A percentile compares a stretch with the other conserved stretches of the same genome.
phyloP scores from a whole-genome alignment of 2,113 vertebrate species.

The Acrocephalus kingi region DNA sequence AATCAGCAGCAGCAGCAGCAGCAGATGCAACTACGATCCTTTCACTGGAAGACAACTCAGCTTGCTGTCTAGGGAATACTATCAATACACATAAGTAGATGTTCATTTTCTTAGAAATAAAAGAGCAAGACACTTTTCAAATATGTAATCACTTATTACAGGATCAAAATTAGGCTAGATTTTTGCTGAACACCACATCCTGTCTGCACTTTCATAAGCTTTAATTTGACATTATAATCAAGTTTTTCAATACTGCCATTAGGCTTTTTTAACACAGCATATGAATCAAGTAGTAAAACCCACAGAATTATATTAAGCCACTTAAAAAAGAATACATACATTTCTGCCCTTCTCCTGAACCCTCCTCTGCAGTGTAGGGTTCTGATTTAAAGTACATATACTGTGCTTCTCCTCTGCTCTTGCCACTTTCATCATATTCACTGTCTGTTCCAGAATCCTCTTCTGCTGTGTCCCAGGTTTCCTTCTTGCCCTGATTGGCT shows the following conservation, averaged over 20 bases:
- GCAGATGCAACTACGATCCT: not conserved
- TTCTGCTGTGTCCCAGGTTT: conserved; percentile 97
- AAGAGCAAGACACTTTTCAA: not conserved
- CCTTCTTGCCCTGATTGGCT: conserved; percentile 95
- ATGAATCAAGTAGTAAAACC: not conserved
- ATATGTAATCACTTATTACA: not conserved
- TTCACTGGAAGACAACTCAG: not conserved
- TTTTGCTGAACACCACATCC: not conserved
- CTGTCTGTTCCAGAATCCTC: conserved; percentile 98
- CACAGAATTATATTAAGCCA: not conserved
- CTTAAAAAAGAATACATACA: conserved; percentile 76
- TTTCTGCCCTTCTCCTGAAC: conserved; percentile 86
- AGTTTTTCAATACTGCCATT: not conserved
- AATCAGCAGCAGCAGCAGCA: not conserved
- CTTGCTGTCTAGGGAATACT: not conserved
- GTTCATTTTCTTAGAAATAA: not conserved
- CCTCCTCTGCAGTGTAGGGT: conserved; percentile 82
- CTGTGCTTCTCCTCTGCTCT: conserved; percentile 86
- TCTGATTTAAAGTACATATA: conserved; percentile 94
- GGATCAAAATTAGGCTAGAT: not conserved
- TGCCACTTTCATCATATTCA: conserved; percentile 97
- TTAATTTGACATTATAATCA: not conserved
- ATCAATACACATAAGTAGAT: not conserved
- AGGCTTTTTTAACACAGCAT: not conserved
- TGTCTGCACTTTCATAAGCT: not conserved